Percentiles rank a stretch among this genome's conserved stretches.
Conservation (phyloP, 2,797 vertebrate species). For the Helostoma temminkii region DNA sequence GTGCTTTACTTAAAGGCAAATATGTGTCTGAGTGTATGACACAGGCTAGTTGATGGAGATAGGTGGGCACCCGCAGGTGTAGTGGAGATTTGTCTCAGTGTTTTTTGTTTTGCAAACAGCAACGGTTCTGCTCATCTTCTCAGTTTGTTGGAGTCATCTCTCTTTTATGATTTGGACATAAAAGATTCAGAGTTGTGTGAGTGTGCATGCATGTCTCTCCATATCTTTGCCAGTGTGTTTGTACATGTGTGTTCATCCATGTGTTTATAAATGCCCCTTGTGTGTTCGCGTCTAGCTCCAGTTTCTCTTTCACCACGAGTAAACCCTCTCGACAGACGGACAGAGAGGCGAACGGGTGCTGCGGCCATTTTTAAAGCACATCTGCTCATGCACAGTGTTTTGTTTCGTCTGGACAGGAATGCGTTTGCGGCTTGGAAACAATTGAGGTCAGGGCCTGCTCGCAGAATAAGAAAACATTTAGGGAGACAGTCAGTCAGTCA, state of each 20-base stretch:
- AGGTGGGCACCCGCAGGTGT: too few species aligned
- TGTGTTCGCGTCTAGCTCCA: constrained; percentile 39
- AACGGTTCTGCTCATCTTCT: too few species aligned
- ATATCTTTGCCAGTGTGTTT: constrained; percentile 56
- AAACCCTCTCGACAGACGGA: constrained; percentile 18
- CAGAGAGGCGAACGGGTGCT: constrained; percentile 6
- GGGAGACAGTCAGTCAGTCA: constrained; percentile 61
- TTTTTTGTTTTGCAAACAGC: too few species aligned
- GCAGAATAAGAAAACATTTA: constrained; percentile 69
- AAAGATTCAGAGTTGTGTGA: constrained; percentile 59
- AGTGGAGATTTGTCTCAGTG: too few species aligned
- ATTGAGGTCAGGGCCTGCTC: constrained; percentile 67
- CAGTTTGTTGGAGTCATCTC: constrained; percentile 33
- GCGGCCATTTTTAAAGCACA: constrained; percentile 69
- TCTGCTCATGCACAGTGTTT: constrained; percentile 54
- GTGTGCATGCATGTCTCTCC: constrained; percentile 39
- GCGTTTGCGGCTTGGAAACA: constrained; percentile 68
- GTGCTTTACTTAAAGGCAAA: constrained; percentile 43
- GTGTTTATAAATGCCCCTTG: constrained; percentile 38
- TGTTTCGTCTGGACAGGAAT: constrained; percentile 61
- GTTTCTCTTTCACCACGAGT: constrained; percentile 23
- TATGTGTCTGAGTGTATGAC: constrained; percentile 36
- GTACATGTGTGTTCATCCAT: constrained; percentile 67
- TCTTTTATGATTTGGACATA: constrained; percentile 52
- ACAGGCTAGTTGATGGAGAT: too few species aligned